Percentiles rank a stretch among this genome's conserved stretches.
Conservation (phyloP, 1,140 invertebrate genomes). For the Episyrphus balteatus region DNA sequence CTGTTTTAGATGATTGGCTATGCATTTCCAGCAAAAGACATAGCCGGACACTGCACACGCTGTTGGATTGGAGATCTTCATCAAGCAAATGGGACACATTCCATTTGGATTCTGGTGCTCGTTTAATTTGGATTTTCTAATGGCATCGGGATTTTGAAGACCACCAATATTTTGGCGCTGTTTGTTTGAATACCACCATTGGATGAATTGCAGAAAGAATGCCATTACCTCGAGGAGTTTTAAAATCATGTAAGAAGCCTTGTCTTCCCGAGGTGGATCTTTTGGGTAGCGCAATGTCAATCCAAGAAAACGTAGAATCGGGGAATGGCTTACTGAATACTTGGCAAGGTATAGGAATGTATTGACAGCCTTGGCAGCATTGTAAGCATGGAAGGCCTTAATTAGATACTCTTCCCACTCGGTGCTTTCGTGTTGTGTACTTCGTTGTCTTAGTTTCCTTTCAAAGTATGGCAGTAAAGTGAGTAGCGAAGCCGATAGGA, state of each 20-base stretch:
- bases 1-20: conserved; percentile 22
- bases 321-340: conserved; percentile 21
- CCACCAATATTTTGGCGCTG: conserved; percentile 26
- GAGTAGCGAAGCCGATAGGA: conserved; percentile 20
- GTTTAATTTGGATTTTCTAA: conserved; percentile 5
- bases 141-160: conserved; percentile 18
- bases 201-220: conserved; percentile 33
- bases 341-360: conserved; percentile 30
- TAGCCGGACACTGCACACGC: conserved; percentile 31
- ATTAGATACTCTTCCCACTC: conserved; percentile 18
- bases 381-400: conserved; percentile 21
- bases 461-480: conserved; percentile 25
- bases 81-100: conserved; percentile 26
- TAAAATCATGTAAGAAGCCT: conserved; percentile 24
- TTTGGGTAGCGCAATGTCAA: conserved; percentile 23
- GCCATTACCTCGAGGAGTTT: conserved; percentile 29
- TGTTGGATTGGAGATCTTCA: conserved; percentile 22
- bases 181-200: conserved; percentile 35
- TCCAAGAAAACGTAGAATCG: conserved; percentile 17
- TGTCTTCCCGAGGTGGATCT: conserved; percentile 22
- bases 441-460: conserved; percentile 17
- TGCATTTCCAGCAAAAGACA: conserved; percentile 35
- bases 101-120: conserved; percentile 11
- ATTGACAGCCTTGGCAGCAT: conserved; percentile 24
- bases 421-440: conserved; percentile 16